Evolutionary conservation across 2,888 invertebrate genomes (phyloP).

Genomic region (Dermolepida albohirtum): DNA sequence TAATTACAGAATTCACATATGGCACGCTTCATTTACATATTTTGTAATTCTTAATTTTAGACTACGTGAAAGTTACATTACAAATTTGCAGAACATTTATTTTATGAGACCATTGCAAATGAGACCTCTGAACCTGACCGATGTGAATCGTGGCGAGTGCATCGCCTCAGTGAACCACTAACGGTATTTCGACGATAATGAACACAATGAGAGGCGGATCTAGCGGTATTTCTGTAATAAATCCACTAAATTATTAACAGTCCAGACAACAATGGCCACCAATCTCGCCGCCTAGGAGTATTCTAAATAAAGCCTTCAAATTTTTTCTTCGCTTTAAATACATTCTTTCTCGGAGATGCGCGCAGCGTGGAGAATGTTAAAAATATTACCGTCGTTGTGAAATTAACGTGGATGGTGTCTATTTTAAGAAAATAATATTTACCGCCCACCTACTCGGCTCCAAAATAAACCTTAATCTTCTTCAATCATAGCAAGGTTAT

Average conservation of each 20-base stretch:
- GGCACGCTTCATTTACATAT: too few species aligned
- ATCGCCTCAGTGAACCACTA: constrained; percentile 25
- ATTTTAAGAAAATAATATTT: constrained; percentile 21
- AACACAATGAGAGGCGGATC: constrained; percentile 4
- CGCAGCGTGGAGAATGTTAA: constrained; percentile 10
- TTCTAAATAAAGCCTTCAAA: constrained; percentile 12
- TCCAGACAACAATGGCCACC: constrained; percentile 28
- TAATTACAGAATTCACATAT: too few species aligned
- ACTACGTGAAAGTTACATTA: too few species aligned
- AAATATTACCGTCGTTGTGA: not conserved
- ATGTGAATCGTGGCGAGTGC: constrained; percentile 3
- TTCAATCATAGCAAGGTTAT: constrained; percentile 1
- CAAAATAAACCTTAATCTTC: constrained; percentile 17
- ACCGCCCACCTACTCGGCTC: constrained; percentile 8
- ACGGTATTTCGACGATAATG: constrained; percentile 23
- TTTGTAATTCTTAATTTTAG: too few species aligned
- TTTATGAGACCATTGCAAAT: not conserved
- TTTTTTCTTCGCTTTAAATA: not conserved
- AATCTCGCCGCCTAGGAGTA: constrained; percentile 11
- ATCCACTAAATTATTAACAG: constrained; percentile 5
- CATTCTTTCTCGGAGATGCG: not conserved
- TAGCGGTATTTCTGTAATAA: constrained; percentile 16
- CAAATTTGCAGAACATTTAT: not conserved
- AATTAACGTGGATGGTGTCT: constrained; percentile 3
- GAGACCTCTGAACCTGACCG: not conserved